Evolutionary conservation across 2,888 invertebrate genomes (phyloP).

Genomic region (Cordilura impudica): DNA sequence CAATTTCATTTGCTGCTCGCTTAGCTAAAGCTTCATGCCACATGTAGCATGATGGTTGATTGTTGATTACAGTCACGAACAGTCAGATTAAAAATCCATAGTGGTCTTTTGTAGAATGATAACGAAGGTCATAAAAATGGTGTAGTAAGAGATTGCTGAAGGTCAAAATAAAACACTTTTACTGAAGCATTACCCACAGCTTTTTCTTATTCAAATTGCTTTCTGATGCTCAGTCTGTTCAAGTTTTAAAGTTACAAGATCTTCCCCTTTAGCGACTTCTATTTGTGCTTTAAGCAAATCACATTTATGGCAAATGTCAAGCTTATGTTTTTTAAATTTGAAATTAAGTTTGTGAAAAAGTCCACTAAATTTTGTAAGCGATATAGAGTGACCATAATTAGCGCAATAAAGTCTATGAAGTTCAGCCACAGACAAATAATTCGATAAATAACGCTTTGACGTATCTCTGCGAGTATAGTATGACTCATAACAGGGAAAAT

Average conservation of each 20-base stretch:
- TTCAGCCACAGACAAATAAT: slow-evolving; percentile 12
- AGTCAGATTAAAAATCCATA: slow-evolving; percentile 52
- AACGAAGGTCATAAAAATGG: slow-evolving; percentile 43
- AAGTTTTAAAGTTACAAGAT: slow-evolving; percentile 15
- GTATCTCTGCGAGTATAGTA: background rate
- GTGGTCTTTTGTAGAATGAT: slow-evolving; percentile 51
- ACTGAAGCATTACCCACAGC: slow-evolving; percentile 1
- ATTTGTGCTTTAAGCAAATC: slow-evolving; percentile 54
- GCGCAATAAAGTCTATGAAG: slow-evolving; percentile 30
- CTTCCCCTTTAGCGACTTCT: slow-evolving; percentile 26
- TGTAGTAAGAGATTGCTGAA: slow-evolving; percentile 58
- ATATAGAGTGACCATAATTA: slow-evolving; percentile 24
- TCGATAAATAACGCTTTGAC: slow-evolving; percentile 14
- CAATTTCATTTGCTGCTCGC: too few species aligned
- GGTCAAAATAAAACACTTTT: slow-evolving; percentile 47
- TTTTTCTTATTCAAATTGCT: slow-evolving; percentile 23
- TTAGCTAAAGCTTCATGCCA: too few species aligned
- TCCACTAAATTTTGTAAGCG: slow-evolving; percentile 52
- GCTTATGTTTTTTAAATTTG: too few species aligned
- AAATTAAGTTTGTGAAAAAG: slow-evolving; percentile 51
- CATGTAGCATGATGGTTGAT: too few species aligned
- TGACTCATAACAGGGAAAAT: slow-evolving; percentile 30
- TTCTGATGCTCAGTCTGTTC: slow-evolving; percentile 12
- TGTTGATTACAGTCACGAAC: slow-evolving; percentile 54
- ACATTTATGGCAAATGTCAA: slow-evolving; percentile 57